Evolutionary conservation across 2,113 vertebrate species (phyloP), one percentile per base, ranked within the genome.

Genomic region (Butorides virescens): DNA sequence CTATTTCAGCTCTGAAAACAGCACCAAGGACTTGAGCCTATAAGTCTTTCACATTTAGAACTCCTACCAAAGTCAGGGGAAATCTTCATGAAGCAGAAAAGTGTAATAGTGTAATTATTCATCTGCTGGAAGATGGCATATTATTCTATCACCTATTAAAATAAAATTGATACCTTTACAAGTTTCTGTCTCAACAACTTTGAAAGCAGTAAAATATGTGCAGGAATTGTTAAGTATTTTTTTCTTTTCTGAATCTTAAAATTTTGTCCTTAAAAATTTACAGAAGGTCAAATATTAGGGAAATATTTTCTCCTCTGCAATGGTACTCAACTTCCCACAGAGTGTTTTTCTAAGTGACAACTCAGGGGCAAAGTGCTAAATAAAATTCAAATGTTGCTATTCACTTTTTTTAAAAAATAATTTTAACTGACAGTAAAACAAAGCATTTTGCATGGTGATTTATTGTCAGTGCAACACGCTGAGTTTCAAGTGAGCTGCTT

Each of bases 31-130:
- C 77, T 94, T 75, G 16, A 85, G n/a, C 21, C 44, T 91, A 0
- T 67, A 56, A 12, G 39, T 61, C 50, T 88, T 92, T 92, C 89
- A 88, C 36, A 59, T 85, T 87, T 93, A 78, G 80, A 93, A 50
- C 36, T 74, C 61, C 27, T 87, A 63, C 39, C 68, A 85, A 95
- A 95, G 86, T 92, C 89, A 96, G 61, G 10, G 27, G n/a, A 89
- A 96, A 94, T 87, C 72, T 91, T 92, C 84, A 68, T 89, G 80
- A 93, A 65, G 80, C 90, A 91, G 89, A 92, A 91, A 96, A 92
- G 30, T 77, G 23, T 92, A 80, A 93, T 91, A 52, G 55, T 75
- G 15, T 61, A 91, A 71, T 96, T 95, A 90, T 76, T 90, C 53
- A 86, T 67, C 61, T 93, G 58, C 90, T 90, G 39, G 73, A 89